Percentiles rank a stretch among this genome's conserved stretches.
Evolutionary conservation across 2,888 invertebrate species (phyloP).

Genomic region (Troglohyphantes excavatus): DNA sequence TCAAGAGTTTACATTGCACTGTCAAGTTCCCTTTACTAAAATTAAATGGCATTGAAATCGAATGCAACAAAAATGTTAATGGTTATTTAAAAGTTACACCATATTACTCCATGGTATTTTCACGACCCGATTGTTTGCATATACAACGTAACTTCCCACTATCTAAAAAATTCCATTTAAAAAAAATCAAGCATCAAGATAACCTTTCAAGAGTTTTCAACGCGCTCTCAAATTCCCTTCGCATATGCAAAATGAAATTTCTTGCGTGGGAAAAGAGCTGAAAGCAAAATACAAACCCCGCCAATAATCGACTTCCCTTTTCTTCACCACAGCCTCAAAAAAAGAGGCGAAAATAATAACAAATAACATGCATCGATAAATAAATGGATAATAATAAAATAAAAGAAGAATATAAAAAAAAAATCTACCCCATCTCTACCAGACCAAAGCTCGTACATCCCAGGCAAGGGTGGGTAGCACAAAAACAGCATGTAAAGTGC

Average conservation of each 20-base stretch:
- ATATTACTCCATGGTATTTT: too few species aligned
- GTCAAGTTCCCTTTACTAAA: too few species aligned
- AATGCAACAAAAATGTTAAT: too few species aligned
- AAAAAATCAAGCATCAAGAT: neutral
- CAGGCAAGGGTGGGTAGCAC: neutral
- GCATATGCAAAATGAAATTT: constrained; percentile 13
- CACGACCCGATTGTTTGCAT: too few species aligned
- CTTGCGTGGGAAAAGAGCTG: neutral
- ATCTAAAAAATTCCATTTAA: neutral
- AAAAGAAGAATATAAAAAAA: constrained; percentile 10
- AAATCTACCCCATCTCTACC: neutral
- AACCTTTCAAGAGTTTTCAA: constrained; percentile 1
- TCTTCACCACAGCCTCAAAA: constrained; percentile 9
- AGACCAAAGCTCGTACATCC: constrained; percentile 22
- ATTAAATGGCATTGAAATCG: too few species aligned
- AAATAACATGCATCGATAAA: constrained; percentile 37
- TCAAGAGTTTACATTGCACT: too few species aligned
- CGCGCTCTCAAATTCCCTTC: neutral
- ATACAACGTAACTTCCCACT: too few species aligned
- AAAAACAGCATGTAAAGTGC: constrained; percentile 46
- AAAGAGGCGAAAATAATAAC: neutral
- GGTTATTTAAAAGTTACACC: too few species aligned
- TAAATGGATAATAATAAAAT: constrained; percentile 26
- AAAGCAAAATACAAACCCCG: neutral
- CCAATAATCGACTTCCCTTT: constrained; percentile 22